Base-by-base conservation (phyloP, 1,140 invertebrate genomes). In the Neocloeon triangulifer region DNA sequence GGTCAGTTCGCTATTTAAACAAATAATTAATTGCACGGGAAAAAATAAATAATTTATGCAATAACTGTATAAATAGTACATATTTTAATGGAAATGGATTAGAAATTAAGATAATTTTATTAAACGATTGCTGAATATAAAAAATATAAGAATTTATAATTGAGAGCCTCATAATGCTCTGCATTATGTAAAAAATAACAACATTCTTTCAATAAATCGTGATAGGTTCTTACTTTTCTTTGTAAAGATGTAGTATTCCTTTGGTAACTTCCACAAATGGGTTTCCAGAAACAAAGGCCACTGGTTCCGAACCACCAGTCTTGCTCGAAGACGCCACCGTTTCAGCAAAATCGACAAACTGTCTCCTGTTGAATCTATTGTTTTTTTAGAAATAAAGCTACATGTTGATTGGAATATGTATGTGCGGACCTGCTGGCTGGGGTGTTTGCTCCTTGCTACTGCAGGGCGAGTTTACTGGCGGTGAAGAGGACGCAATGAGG, bases 231-330 rank as follows among this genome's bases (percentile, higher is more conserved):
- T 56, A 80, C 77, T 89, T 86, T 56, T 94, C 86, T 55, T 94
- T 94, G 50, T 89, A 95, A 1, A 96, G 57, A 64, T 97, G 91
- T 15, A 98, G 57, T 28, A 97, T 77, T 27, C 94, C 94, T 53
- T 89, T 91, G 0, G 85, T 92, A 19, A 88, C 71, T 62, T 98
- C 94, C 5, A 95, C 86, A 47, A 81, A 76, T 7, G 91, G 91
- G 64, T 97, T 98, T 2, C 94, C 94, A 47, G 76, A 92, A 38
- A 84, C 79, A 56, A 95, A 97, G 32, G 49, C 44, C 17, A 66
- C 49, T 15, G 41, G 41, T 31, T 49, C 44, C 16, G 30, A 17
- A 15, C 9, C 18, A n/a, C n/a, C 9, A 8, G 19, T 15, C 21
- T 14, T 16, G 5, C 14, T 18, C 19, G 14, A 21, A 18, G 30